Percentiles rank a stretch among this genome's conserved stretches.
Conservation (phyloP, 2,888 invertebrate genomes). For the Trypoxylon attenuatum region DNA sequence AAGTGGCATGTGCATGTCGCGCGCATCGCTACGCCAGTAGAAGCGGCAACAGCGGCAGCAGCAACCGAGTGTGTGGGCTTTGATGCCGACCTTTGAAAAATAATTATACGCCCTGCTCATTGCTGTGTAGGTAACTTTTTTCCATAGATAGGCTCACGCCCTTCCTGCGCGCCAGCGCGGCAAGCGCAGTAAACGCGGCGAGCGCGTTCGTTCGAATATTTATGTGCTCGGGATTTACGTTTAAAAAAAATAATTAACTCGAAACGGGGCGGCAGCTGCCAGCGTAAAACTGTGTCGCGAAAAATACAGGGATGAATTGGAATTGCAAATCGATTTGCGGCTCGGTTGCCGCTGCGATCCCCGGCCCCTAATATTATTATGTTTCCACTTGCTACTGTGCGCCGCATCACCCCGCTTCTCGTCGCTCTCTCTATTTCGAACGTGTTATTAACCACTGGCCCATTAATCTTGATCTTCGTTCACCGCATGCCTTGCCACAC, state of each 20-base stretch:
- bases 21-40: neutral
- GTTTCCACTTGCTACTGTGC: too few species aligned
- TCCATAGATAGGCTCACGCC: neutral
- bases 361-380: too few species aligned
- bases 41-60: too few species aligned
- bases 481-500: too few species aligned
- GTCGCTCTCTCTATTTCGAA: too few species aligned
- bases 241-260: neutral
- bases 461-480: too few species aligned
- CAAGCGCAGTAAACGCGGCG: too few species aligned
- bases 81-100: conserved; percentile 22
- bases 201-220: neutral
- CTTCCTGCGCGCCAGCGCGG: too few species aligned
- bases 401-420: too few species aligned
- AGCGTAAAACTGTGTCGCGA: conserved; percentile 27
- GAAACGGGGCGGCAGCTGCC: too few species aligned
- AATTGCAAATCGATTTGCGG: conserved; percentile 31
- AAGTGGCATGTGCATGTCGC: conserved; percentile 27
- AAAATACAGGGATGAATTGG: conserved; percentile 38
- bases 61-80: too few species aligned
- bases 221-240: neutral
- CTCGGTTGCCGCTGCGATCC: neutral
- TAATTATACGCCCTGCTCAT: conserved; percentile 16
- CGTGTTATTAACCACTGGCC: too few species aligned
- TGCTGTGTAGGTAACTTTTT: conserved; percentile 16